A percentile compares a stretch with the other conserved stretches of the same genome.
Conservation (phyloP, 2,888 invertebrate species). For the Axea sp. region DNA sequence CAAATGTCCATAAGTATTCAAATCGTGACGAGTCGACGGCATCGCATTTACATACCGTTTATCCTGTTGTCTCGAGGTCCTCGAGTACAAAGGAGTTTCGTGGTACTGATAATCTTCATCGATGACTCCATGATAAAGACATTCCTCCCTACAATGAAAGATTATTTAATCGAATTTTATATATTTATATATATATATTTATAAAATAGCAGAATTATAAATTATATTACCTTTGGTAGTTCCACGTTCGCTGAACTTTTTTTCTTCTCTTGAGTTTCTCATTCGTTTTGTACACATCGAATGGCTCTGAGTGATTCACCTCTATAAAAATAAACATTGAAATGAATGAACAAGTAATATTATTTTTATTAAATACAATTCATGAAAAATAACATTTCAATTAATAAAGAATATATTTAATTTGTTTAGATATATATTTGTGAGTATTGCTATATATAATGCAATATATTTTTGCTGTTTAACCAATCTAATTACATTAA, state of each 20-base stretch:
- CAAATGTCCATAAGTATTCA: constrained; percentile 88
- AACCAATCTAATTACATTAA: no score
- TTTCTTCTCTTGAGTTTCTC: constrained; percentile 66
- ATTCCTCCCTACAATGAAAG: constrained; percentile 67
- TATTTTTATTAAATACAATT: no score
- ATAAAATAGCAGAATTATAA: constrained; percentile 1
- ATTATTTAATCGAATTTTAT: no score
- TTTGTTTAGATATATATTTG: no score
- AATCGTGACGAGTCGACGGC: constrained; percentile 84
- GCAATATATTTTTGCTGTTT: no score
- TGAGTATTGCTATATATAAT: no score
- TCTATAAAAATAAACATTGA: constrained; percentile 65
- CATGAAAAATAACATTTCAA: no score
- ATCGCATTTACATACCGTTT: constrained; percentile 66
- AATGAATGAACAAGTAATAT: no score
- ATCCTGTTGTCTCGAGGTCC: constrained; percentile 57
- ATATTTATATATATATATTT: not conserved
- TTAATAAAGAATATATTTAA: no score
- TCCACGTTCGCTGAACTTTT: constrained; percentile 65
- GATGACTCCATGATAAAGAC: constrained; percentile 67
- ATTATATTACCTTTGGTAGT: constrained; percentile 64
- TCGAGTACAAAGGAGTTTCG: constrained; percentile 64
- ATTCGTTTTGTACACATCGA: constrained; percentile 68
- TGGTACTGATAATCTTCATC: constrained; percentile 62
- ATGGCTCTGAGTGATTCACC: constrained; percentile 66